Percentiles rank a stretch among this genome's conserved stretches.
Conservation (phyloP, 2,888 invertebrate genomes). For the Amblyjoppa fuscipennis region DNA sequence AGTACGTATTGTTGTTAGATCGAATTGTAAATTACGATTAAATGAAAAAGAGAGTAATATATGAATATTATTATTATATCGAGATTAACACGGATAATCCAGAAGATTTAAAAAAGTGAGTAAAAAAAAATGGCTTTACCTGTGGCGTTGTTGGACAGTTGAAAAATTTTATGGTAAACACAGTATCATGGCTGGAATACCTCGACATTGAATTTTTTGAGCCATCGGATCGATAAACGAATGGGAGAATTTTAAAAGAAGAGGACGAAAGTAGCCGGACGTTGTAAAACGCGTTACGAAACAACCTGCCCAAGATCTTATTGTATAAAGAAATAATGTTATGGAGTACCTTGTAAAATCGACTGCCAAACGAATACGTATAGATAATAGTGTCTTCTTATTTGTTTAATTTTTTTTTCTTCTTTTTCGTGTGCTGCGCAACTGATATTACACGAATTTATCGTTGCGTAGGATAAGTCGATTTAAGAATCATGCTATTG, state of each 20-base stretch:
- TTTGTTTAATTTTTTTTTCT: not conserved
- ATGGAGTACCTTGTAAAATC: slow-evolving; percentile 69
- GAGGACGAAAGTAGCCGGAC: slow-evolving; percentile 40
- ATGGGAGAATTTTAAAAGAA: not conserved
- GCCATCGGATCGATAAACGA: slow-evolving; percentile 4
- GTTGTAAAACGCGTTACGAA: slow-evolving; percentile 19
- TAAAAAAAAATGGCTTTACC: slow-evolving; percentile 65
- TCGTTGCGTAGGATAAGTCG: slow-evolving; percentile 51
- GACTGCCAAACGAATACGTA: slow-evolving; percentile 71
- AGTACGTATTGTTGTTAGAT: slow-evolving; percentile 71
- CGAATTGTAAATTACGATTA: slow-evolving; percentile 67
- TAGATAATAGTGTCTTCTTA: slow-evolving; percentile 38
- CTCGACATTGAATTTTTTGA: slow-evolving; percentile 24
- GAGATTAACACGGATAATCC: slow-evolving; percentile 71
- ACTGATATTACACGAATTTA: slow-evolving; percentile 48
- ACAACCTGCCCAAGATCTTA: slow-evolving; percentile 40
- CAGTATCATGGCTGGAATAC: slow-evolving; percentile 38
- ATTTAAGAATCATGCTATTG: slow-evolving; percentile 55
- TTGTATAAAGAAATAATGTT: slow-evolving; percentile 61
- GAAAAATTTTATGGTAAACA: slow-evolving; percentile 78
- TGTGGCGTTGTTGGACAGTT: slow-evolving; percentile 77
- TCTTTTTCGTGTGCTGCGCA: slow-evolving; percentile 44
- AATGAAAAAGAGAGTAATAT: slow-evolving; percentile 64
- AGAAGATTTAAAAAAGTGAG: slow-evolving; percentile 61
- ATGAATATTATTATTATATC: slow-evolving; percentile 67